These are phyloP conservation scores for Bombycilla garrulus DNA, from an alignment of 2,113 vertebrate genomes.

Conservation along the genomic window DNA sequence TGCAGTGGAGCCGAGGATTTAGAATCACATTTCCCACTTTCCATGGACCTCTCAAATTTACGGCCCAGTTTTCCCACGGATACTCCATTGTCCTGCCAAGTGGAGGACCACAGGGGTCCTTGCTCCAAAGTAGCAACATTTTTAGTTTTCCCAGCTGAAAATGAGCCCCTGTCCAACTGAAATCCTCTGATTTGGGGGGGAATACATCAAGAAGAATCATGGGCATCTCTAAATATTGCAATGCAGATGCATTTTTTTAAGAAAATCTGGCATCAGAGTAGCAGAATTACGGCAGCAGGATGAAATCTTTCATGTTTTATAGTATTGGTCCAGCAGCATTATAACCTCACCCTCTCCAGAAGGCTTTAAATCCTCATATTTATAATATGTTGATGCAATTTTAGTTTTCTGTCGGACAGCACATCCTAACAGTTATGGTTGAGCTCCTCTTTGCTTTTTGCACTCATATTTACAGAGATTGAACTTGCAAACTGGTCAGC, in stretches of 20 bases:
- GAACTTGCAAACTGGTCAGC: not conserved
- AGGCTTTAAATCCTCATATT: not conserved
- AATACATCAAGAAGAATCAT: not conserved
- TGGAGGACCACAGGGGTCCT: not conserved
- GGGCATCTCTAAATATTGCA: not conserved
- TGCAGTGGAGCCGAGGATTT: not conserved
- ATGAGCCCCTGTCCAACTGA: not conserved
- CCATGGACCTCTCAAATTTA: not conserved
- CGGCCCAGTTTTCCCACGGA: not conserved
- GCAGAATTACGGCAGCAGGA: conserved; percentile 15
- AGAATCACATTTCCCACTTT: not conserved
- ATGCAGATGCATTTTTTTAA: not conserved
- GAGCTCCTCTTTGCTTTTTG: not conserved
- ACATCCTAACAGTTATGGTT: not conserved
- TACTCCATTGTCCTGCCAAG: conserved; percentile 2
- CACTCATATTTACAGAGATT: not conserved
- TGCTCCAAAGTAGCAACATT: not conserved
- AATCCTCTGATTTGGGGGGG: not conserved
- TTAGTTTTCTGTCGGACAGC: not conserved
- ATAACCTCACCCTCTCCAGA: not conserved
- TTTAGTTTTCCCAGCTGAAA: not conserved
- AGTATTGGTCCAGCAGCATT: not conserved
- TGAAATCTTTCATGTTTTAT: conserved; percentile 20
- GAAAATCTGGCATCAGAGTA: not conserved
- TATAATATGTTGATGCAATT: not conserved